Conservation (phyloP, 2,888 invertebrate genomes). For the Andricus quercusramuli region DNA sequence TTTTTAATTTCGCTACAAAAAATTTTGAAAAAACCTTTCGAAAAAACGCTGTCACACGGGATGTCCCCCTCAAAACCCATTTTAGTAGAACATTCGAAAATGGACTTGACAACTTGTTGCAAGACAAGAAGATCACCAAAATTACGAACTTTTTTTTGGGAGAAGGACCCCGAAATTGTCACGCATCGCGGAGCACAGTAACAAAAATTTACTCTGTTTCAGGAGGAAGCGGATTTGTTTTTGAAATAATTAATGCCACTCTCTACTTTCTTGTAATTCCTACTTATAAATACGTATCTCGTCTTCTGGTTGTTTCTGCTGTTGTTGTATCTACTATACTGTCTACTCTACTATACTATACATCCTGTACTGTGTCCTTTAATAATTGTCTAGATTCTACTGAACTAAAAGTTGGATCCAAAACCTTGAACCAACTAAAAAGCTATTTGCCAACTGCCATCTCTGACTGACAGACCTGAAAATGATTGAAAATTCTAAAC, state of each 20-base stretch:
- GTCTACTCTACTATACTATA: conserved; percentile 60
- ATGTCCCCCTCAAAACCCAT: not conserved
- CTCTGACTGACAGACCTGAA: not conserved
- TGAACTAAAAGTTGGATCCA: not conserved
- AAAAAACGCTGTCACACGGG: too few relatives aligned
- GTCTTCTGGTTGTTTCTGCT: conserved; percentile 73
- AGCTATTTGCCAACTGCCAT: not conserved
- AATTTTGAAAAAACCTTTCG: too few relatives aligned
- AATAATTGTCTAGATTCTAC: conserved; percentile 3
- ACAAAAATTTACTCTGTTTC: conserved; percentile 76
- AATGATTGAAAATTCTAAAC: not conserved
- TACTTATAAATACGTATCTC: not conserved
- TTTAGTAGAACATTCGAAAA: not conserved
- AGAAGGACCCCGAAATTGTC: conserved; percentile 39
- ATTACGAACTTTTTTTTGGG: not conserved
- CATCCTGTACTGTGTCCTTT: conserved; percentile 49
- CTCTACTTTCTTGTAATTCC: conserved; percentile 53
- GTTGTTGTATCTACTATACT: conserved; percentile 68
- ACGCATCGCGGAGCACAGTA: conserved; percentile 55
- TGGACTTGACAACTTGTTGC: not conserved
- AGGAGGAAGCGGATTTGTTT: conserved; percentile 73
- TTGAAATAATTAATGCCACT: conserved; percentile 1
- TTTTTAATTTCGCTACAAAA: too few relatives aligned
- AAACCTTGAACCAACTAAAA: not conserved
- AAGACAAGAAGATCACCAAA: not conserved